A percentile compares a stretch with the other conserved stretches of the same genome.
Evolutionary conservation across 2,113 vertebrate genomes (phyloP).

Genomic region (Cyprinodon variegatus): DNA sequence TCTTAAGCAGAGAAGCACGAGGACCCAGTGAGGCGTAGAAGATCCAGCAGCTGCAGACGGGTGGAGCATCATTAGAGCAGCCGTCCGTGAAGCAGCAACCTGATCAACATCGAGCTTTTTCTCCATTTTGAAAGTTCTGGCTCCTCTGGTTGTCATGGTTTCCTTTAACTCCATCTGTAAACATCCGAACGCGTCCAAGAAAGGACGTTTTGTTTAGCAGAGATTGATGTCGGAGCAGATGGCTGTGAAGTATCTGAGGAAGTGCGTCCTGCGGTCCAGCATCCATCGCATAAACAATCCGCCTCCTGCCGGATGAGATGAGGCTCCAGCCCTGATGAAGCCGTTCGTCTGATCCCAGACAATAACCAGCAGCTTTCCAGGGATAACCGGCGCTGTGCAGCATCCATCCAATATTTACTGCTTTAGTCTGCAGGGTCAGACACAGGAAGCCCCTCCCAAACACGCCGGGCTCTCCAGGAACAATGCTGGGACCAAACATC

Average conservation of each 20-base stretch:
- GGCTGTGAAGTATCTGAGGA: neutral
- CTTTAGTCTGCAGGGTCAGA: slow-evolving; percentile 30
- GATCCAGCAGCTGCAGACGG: slow-evolving; percentile 1
- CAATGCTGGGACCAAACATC: neutral
- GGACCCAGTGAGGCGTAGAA: neutral
- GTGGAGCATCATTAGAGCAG: neutral
- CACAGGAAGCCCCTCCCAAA: slow-evolving; percentile 57
- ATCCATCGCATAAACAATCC: neutral
- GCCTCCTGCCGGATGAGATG: neutral
- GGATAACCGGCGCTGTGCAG: neutral
- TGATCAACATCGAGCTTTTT: neutral
- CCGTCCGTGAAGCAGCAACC: neutral
- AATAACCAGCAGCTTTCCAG: neutral
- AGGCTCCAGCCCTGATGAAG: neutral
- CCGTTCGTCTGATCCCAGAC: neutral
- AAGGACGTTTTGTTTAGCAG: too few relatives aligned
- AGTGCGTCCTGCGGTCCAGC: neutral
- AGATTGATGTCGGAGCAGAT: too few relatives aligned
- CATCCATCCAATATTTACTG: slow-evolving; percentile 28
- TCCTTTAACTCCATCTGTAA: too few relatives aligned
- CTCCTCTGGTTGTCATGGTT: too few relatives aligned
- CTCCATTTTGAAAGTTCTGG: neutral
- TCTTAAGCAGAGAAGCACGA: neutral
- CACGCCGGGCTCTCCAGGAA: slow-evolving; percentile 13
- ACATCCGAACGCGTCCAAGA: too few relatives aligned